Conservation (phyloP, 2,888 invertebrate species). For the Crepidodera aurea region DNA sequence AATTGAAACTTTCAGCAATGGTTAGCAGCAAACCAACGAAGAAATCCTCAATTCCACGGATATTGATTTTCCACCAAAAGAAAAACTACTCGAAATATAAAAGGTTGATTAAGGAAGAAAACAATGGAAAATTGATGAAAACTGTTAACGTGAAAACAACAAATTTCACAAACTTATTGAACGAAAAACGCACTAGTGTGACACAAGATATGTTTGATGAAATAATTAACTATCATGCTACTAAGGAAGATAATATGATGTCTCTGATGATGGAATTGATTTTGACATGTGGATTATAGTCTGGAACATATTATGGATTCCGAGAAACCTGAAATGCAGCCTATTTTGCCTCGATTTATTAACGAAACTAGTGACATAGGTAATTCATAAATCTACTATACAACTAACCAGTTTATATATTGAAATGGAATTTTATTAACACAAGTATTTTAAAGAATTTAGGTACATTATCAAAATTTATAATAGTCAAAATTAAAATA, state of each 20-base stretch:
- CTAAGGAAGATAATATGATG: constrained; percentile 48
- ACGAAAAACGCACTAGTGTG: constrained; percentile 28
- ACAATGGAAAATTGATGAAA: constrained; percentile 32
- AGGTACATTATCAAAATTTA: too few relatives aligned
- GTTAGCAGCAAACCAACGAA: constrained; percentile 8
- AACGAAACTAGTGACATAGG: constrained; percentile 45
- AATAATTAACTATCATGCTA: constrained; percentile 45
- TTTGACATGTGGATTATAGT: constrained; percentile 42
- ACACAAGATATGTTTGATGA: constrained; percentile 40
- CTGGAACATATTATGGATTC: constrained; percentile 39
- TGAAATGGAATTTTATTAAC: too few relatives aligned
- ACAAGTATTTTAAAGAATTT: too few relatives aligned
- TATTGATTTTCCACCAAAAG: constrained; percentile 42
- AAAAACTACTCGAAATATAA: constrained; percentile 46
- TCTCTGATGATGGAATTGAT: constrained; percentile 51
- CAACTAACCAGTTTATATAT: too few relatives aligned
- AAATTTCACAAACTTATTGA: constrained; percentile 42
- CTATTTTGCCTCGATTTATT: constrained; percentile 17
- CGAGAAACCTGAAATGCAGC: constrained; percentile 15
- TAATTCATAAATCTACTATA: too few relatives aligned
- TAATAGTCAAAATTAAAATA: too few relatives aligned
- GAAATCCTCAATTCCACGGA: constrained; percentile 33
- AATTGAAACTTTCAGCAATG: constrained; percentile 18
- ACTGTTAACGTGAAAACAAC: constrained; percentile 42
- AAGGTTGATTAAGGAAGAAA: constrained; percentile 36